Evolutionary conservation across 2,113 vertebrate genomes (phyloP).

Genomic region (Peromyscus maniculatus): DNA sequence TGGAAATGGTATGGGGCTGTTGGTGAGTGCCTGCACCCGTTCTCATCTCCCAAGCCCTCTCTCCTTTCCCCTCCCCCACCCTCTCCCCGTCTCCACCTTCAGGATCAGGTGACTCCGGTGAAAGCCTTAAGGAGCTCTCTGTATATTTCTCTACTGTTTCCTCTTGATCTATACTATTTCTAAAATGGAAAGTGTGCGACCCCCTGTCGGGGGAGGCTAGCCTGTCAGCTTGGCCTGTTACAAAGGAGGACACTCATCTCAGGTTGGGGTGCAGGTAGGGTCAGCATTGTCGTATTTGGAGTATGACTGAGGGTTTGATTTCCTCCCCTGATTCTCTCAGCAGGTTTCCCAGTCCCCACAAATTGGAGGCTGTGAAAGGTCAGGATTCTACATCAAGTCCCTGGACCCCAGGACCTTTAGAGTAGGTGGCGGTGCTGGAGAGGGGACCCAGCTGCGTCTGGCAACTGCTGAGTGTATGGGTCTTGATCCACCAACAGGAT

Average conservation of each 20-base stretch:
- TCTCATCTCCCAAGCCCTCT: background rate
- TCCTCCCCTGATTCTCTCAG: background rate
- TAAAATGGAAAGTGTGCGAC: background rate
- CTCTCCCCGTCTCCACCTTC: background rate
- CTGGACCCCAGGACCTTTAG: background rate
- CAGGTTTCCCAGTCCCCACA: background rate
- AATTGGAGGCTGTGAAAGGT: background rate
- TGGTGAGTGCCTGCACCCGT: rapidly evolving
- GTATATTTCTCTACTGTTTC: background rate
- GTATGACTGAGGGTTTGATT: background rate
- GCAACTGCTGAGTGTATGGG: background rate
- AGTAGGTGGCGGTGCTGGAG: background rate
- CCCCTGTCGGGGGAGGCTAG: background rate
- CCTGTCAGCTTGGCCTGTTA: background rate
- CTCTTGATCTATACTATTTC: background rate
- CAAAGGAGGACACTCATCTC: background rate
- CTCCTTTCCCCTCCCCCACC: too few species aligned
- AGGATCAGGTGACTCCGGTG: background rate
- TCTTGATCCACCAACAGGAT: background rate
- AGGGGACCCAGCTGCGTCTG: background rate
- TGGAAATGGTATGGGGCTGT: background rate
- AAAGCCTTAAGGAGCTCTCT: too few species aligned
- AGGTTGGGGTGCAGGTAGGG: background rate
- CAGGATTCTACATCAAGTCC: too few species aligned
- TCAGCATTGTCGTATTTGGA: background rate